Evolutionary conservation across 2,113 vertebrate species (phyloP).

Genomic region (Muscicapa adusta): DNA sequence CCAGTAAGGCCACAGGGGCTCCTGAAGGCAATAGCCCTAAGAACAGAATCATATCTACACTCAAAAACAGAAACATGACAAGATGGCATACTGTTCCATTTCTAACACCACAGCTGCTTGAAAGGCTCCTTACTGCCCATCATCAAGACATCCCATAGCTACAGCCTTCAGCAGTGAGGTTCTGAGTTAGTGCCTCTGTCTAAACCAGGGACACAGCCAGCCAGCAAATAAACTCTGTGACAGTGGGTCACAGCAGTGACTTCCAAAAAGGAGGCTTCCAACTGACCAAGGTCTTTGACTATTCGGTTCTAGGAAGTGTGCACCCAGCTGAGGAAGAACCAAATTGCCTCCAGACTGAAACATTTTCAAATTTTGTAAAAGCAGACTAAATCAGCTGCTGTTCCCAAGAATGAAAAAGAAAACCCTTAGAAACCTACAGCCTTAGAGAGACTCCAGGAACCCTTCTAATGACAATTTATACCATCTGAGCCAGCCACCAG

Average conservation of each 20-base stretch:
- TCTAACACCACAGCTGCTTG: background rate
- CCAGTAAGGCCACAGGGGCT: background rate
- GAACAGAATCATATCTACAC: background rate
- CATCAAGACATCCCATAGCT: background rate
- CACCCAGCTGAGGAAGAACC: background rate
- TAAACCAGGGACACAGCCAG: background rate
- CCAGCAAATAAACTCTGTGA: background rate
- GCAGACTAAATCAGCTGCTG: background rate
- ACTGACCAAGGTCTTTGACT: background rate
- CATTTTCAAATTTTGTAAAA: background rate
- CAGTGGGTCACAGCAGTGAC: background rate
- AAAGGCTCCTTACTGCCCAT: background rate
- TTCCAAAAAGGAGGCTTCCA: background rate
- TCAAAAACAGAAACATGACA: background rate
- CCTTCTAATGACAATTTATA: background rate
- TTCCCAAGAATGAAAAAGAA: background rate
- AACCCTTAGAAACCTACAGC: background rate
- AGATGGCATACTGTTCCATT: background rate
- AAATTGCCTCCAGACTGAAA: background rate
- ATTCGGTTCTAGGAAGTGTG: background rate
- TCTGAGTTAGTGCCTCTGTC: background rate
- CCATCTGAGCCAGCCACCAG: background rate
- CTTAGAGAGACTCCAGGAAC: background rate
- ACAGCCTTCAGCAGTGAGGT: background rate
- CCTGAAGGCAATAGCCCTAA: background rate